Conservation (phyloP, 23 tunicate genomes). For the Halocynthia roretzi region DNA sequence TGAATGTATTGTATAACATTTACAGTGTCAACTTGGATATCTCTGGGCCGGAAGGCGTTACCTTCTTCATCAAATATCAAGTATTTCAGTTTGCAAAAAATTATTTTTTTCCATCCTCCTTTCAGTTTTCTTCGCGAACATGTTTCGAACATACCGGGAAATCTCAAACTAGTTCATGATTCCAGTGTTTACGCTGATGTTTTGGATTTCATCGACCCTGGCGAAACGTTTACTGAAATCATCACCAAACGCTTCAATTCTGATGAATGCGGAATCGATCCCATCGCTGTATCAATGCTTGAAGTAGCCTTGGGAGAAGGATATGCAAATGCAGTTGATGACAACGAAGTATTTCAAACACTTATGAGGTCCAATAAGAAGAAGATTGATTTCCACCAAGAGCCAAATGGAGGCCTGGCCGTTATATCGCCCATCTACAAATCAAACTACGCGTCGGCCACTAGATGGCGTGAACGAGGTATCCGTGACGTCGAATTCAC, state of each 20-base stretch:
- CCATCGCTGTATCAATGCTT: neutral
- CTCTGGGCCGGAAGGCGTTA: too few relatives aligned
- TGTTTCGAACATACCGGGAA: constrained; percentile 1
- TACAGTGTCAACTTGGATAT: too few relatives aligned
- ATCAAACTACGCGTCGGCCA: neutral
- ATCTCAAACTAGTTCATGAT: neutral
- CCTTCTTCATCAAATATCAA: too few relatives aligned
- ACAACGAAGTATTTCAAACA: neutral
- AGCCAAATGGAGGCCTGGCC: neutral
- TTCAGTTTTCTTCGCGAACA: constrained; percentile 1
- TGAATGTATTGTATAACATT: too few relatives aligned
- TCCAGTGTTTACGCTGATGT: neutral
- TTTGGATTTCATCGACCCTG: neutral
- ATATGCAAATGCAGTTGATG: neutral
- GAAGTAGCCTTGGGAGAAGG: neutral
- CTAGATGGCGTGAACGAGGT: neutral
- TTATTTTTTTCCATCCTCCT: neutral
- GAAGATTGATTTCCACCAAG: neutral
- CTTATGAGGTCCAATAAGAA: neutral
- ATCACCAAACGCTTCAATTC: neutral
- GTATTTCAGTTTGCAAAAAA: too few relatives aligned
- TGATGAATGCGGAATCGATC: neutral
- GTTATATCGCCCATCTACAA: neutral
- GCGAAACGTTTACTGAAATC: neutral
- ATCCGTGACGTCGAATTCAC: neutral